Conservation (phyloP, 1,140 invertebrate species). For the Drosophila busckii region DNA sequence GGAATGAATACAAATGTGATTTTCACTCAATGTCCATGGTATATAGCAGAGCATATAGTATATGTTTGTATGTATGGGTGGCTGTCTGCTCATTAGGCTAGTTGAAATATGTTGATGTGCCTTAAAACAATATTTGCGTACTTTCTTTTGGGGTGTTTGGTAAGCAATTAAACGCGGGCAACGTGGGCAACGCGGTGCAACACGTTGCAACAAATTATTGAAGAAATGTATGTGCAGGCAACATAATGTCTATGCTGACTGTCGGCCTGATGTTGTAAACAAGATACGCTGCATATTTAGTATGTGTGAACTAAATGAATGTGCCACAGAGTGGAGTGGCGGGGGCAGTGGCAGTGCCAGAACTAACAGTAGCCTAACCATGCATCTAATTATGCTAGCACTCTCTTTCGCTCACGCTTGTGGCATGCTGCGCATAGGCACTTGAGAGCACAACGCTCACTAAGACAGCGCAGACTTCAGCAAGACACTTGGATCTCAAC, state of each 20-base stretch:
- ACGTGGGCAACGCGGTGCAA: neutral
- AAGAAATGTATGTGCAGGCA: too few species aligned
- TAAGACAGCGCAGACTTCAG: slow-evolving; percentile 41
- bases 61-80: neutral
- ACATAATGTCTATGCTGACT: slow-evolving; percentile 37
- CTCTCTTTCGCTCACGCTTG: neutral
- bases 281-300: slow-evolving; percentile 66
- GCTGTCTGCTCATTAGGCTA: slow-evolving; percentile 41
- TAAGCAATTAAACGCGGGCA: slow-evolving; percentile 56
- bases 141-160: slow-evolving; percentile 44
- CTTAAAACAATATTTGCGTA: slow-evolving; percentile 71
- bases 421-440: slow-evolving; percentile 4
- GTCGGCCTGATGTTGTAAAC: slow-evolving; percentile 64
- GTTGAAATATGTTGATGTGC: slow-evolving; percentile 67
- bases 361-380: slow-evolving; percentile 56
- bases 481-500: slow-evolving; percentile 54
- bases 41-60: too few species aligned
- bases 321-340: slow-evolving; percentile 32
- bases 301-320: slow-evolving; percentile 71
- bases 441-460: too few species aligned
- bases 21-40: slow-evolving; percentile 11
- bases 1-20: slow-evolving; percentile 23
- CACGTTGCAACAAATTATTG: neutral
- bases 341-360: slow-evolving; percentile 18
- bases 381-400: slow-evolving; percentile 51